Percentiles rank a stretch among this genome's conserved stretches.
Evolutionary conservation across 2,888 invertebrate genomes (phyloP).

Genomic region (Phorcus lineatus): DNA sequence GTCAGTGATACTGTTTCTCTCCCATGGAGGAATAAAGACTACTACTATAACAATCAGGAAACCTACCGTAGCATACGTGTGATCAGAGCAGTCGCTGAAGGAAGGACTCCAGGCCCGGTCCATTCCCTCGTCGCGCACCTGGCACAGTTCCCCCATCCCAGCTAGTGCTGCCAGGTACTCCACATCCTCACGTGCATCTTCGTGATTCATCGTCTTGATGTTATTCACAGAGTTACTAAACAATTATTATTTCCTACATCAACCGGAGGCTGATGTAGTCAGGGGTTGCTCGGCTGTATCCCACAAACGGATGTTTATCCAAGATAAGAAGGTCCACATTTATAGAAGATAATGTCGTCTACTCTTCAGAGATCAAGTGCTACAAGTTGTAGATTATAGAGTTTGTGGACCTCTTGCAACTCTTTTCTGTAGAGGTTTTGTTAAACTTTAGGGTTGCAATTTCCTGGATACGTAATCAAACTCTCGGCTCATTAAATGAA

Average conservation of each 20-base stretch:
- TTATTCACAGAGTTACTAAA: no score
- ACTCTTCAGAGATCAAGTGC: no score
- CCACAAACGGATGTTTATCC: background rate
- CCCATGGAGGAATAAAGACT: no score
- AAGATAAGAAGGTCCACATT: background rate
- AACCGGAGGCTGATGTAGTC: background rate
- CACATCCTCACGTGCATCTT: background rate
- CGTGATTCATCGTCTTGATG: background rate
- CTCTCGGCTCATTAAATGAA: no score
- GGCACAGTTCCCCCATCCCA: background rate
- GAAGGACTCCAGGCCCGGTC: background rate
- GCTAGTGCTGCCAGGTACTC: slow-evolving; percentile 8
- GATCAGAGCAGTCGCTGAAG: slow-evolving; percentile 2
- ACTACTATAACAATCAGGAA: background rate
- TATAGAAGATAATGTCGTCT: no score
- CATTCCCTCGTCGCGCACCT: background rate
- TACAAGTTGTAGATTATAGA: no score
- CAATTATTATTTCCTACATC: no score
- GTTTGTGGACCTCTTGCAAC: no score
- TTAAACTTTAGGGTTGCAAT: no score
- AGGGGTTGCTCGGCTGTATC: background rate
- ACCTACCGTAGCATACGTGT: slow-evolving; percentile 9
- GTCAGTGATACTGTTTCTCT: no score
- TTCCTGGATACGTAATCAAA: no score
- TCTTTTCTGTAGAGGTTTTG: no score